Percentiles rank a stretch among this genome's conserved stretches.
phyloP scores from a whole-genome alignment of 2,797 vertebrate genomes.

The Channallabes apus region DNA sequence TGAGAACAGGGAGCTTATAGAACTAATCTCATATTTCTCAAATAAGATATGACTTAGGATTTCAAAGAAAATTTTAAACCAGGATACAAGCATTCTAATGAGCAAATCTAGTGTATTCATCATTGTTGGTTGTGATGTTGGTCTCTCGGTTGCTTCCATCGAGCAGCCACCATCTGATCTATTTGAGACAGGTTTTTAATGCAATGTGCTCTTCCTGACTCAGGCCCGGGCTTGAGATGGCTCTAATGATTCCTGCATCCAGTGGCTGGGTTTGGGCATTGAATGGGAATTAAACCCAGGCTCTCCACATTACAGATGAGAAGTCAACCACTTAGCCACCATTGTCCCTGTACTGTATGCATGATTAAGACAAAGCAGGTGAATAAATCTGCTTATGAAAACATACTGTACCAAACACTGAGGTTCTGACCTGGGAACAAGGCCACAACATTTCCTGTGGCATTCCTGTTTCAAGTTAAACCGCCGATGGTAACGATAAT shows the following conservation, averaged over 20 bases:
- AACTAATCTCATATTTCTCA: not conserved
- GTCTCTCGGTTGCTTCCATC: too few relatives aligned
- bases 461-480: not conserved
- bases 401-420: not conserved
- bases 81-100: not conserved
- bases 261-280: too few relatives aligned
- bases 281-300: too few relatives aligned
- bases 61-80: not conserved
- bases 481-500: not conserved
- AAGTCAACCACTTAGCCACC: too few relatives aligned
- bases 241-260: too few relatives aligned
- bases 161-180: too few relatives aligned
- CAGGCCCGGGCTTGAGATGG: too few relatives aligned
- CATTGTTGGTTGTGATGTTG: too few relatives aligned
- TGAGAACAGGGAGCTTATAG: constrained; percentile 1
- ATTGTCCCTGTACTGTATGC: too few relatives aligned
- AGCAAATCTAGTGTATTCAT: not conserved
- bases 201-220: too few relatives aligned
- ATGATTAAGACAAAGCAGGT: not conserved
- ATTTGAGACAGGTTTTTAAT: too few relatives aligned
- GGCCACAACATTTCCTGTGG: not conserved
- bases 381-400: not conserved
- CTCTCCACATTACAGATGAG: too few relatives aligned
- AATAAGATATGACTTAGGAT: not conserved
- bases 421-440: not conserved